Evolutionary conservation across 2,888 invertebrate genomes (phyloP).

Genomic region (Cryptus armator): DNA sequence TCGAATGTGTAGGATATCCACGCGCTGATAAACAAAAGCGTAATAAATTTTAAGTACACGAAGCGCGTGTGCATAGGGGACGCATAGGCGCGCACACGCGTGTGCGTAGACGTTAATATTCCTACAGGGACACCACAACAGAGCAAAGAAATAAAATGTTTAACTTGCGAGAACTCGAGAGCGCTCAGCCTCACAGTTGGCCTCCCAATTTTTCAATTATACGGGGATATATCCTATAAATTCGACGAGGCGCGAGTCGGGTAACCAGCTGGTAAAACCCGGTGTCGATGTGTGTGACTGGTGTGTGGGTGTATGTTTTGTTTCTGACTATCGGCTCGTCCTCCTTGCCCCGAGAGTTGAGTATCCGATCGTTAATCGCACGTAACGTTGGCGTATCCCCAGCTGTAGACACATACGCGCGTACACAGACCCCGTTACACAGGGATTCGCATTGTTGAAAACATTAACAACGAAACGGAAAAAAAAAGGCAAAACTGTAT

Average conservation of each 20-base stretch:
- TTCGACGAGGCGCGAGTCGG: slow-evolving; percentile 36
- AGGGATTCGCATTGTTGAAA: slow-evolving; percentile 56
- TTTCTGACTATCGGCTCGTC: slow-evolving; percentile 6
- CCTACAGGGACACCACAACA: too few species aligned
- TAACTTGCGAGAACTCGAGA: background rate
- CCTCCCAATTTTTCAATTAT: slow-evolving; percentile 59
- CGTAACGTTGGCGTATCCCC: slow-evolving; percentile 38
- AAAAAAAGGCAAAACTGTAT: slow-evolving; percentile 24
- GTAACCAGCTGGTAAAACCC: slow-evolving; percentile 24
- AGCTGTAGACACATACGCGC: slow-evolving; percentile 14
- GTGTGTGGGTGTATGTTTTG: background rate
- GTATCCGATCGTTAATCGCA: slow-evolving; percentile 61
- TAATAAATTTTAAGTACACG: background rate
- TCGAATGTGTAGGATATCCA: background rate
- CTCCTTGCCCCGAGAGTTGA: slow-evolving; percentile 47
- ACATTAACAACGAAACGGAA: slow-evolving; percentile 40
- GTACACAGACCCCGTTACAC: slow-evolving; percentile 20
- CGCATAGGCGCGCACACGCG: too few species aligned
- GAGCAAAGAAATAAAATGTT: background rate
- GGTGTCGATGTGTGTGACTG: background rate
- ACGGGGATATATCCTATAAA: slow-evolving; percentile 32
- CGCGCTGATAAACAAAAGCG: background rate
- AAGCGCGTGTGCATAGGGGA: background rate
- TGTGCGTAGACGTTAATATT: too few species aligned
- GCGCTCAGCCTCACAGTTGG: slow-evolving; percentile 46